Conservation (phyloP, 2,888 invertebrate genomes). For the Synergus itoensis region DNA sequence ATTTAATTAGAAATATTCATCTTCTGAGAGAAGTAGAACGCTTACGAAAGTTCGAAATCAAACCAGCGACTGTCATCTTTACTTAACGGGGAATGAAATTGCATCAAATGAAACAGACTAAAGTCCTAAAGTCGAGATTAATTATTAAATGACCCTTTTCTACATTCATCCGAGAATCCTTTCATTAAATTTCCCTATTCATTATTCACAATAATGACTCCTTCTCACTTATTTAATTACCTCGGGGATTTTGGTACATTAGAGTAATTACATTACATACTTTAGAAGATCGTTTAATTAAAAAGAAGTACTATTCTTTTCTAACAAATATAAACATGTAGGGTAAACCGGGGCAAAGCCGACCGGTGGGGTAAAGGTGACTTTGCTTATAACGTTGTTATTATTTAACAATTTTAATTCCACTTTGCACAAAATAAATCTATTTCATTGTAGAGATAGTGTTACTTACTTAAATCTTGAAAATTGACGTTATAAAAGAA, state of each 20-base stretch:
- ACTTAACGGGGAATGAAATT: not conserved
- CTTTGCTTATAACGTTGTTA: too few relatives aligned
- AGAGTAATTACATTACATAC: too few relatives aligned
- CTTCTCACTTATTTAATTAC: not conserved
- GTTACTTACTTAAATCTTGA: too few relatives aligned
- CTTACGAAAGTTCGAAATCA: not conserved
- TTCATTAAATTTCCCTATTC: conserved; percentile 4
- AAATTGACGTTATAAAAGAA: too few relatives aligned
- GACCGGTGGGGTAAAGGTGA: too few relatives aligned
- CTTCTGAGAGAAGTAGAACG: not conserved
- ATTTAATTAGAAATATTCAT: not conserved
- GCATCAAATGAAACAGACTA: not conserved
- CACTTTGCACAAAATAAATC: too few relatives aligned
- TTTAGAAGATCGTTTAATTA: too few relatives aligned
- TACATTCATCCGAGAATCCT: conserved; percentile 1
- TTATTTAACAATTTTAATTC: too few relatives aligned
- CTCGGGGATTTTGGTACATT: not conserved
- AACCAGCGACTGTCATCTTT: not conserved
- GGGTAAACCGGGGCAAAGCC: too few relatives aligned
- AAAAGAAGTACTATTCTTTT: too few relatives aligned
- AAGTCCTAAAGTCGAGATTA: not conserved
- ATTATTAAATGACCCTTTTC: not conserved
- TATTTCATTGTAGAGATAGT: too few relatives aligned
- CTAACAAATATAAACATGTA: too few relatives aligned
- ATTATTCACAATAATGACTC: not conserved